Evolutionary conservation across 2,113 vertebrate species (phyloP).

Genomic region (Myanophis thanlyinensis): DNA sequence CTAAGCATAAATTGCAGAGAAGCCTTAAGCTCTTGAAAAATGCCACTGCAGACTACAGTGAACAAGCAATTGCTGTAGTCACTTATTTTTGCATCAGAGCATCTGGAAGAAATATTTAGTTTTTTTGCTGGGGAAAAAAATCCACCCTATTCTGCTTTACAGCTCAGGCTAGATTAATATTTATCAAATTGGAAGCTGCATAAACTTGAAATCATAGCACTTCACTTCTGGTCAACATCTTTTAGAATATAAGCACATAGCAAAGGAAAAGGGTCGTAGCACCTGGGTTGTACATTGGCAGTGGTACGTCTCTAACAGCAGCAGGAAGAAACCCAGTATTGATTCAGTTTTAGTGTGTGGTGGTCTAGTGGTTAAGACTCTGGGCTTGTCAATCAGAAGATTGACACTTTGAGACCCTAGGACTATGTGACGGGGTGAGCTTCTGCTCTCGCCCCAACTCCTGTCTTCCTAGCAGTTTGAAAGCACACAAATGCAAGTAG

Average conservation of each 20-base stretch:
- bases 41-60: not conserved
- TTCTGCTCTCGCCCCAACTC: no score
- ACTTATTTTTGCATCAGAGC: conserved; percentile 3
- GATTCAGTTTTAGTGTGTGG: no score
- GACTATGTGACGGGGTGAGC: no score
- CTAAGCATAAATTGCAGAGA: not conserved
- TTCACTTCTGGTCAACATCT: not conserved
- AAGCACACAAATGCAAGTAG: no score
- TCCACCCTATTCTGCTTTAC: not conserved
- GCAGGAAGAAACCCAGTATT: not conserved
- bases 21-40: not conserved
- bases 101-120: not conserved
- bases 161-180: not conserved
- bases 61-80: conserved; percentile 4
- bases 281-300: not conserved
- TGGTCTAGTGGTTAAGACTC: no score
- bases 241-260: not conserved
- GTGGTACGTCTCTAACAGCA: not conserved
- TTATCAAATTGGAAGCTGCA: conserved; percentile 3
- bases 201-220: not conserved
- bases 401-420: no score
- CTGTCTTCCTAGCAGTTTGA: no score
- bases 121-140: no score
- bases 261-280: not conserved
- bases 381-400: no score